These are phyloP conservation scores for Macroteleia sp. DNA, from an alignment of 2,888 invertebrate genomes.

Conservation along the genomic window DNA sequence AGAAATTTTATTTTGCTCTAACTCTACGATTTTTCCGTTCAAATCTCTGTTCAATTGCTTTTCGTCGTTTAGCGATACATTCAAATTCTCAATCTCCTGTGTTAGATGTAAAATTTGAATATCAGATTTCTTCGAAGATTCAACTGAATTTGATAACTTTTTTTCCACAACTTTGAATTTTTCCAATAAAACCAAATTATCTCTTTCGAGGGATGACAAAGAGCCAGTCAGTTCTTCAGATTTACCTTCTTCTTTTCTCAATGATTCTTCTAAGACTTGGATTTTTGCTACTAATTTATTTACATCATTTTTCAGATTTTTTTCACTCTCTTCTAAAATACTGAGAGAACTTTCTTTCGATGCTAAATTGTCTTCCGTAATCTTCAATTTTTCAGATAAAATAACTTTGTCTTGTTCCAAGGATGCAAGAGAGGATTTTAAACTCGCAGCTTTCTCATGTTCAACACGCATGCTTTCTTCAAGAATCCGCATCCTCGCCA, in stretches of 20 bases:
- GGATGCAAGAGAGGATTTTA: slow-evolving; percentile 30
- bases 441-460: neutral
- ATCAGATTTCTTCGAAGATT: slow-evolving; percentile 30
- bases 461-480: slow-evolving; percentile 45
- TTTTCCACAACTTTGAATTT: slow-evolving; percentile 32
- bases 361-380: slow-evolving; percentile 55
- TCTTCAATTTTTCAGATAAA: slow-evolving; percentile 39
- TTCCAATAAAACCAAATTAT: slow-evolving; percentile 39
- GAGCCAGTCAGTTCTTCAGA: slow-evolving; percentile 20
- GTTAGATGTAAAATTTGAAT: slow-evolving; percentile 11
- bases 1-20: slow-evolving; percentile 1
- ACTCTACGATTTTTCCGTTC: neutral
- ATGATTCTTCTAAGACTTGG: slow-evolving; percentile 43
- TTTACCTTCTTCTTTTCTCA: slow-evolving; percentile 41
- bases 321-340: slow-evolving; percentile 40
- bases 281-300: slow-evolving; percentile 37
- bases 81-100: slow-evolving; percentile 16
- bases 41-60: slow-evolving; percentile 2
- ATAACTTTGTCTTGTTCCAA: slow-evolving; percentile 52
- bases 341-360: slow-evolving; percentile 25
- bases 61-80: slow-evolving; percentile 14
- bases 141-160: slow-evolving; percentile 17
- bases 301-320: slow-evolving; percentile 37
- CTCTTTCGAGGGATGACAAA: slow-evolving; percentile 21
- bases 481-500: slow-evolving; percentile 40